phyloP scores from a whole-genome alignment of 2,888 invertebrate species.

The Clivina fossor region DNA sequence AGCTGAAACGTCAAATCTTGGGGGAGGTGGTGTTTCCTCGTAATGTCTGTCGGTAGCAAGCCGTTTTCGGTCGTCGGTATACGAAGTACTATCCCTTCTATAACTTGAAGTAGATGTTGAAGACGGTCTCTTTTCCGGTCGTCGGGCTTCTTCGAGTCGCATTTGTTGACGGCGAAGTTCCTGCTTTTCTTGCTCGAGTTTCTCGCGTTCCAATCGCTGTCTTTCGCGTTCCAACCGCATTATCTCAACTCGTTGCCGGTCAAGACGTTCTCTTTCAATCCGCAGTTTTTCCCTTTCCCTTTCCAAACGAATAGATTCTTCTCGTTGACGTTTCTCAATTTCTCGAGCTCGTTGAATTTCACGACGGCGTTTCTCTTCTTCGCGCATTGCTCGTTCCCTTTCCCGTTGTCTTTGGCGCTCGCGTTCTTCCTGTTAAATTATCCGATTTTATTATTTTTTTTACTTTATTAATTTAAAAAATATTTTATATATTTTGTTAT shows the following conservation, averaged over 20 bases:
- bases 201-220: conserved; percentile 65
- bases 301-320: conserved; percentile 80
- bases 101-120: conserved; percentile 45
- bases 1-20: conserved; percentile 58
- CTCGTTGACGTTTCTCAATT: conserved; percentile 78
- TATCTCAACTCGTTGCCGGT: conserved; percentile 84
- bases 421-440: conserved; percentile 64
- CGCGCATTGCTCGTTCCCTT: conserved; percentile 73
- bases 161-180: conserved; percentile 81
- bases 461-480: too few relatives aligned
- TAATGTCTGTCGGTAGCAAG: conserved; percentile 49
- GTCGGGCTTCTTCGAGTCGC: conserved; percentile 61
- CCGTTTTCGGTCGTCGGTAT: conserved; percentile 49
- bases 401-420: conserved; percentile 75
- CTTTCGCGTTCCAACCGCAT: conserved; percentile 82
- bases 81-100: conserved; percentile 49
- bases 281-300: conserved; percentile 79
- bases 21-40: conserved; percentile 62
- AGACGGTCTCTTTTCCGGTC: conserved; percentile 59
- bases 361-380: conserved; percentile 79
- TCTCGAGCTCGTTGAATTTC: conserved; percentile 77
- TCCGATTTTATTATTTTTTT: too few relatives aligned
- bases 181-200: conserved; percentile 69
- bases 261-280: conserved; percentile 83
- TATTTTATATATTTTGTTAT: too few relatives aligned